These are phyloP conservation scores for Bungarus multicinctus DNA, from an alignment of 2,113 vertebrate genomes.

Conservation along the genomic window DNA sequence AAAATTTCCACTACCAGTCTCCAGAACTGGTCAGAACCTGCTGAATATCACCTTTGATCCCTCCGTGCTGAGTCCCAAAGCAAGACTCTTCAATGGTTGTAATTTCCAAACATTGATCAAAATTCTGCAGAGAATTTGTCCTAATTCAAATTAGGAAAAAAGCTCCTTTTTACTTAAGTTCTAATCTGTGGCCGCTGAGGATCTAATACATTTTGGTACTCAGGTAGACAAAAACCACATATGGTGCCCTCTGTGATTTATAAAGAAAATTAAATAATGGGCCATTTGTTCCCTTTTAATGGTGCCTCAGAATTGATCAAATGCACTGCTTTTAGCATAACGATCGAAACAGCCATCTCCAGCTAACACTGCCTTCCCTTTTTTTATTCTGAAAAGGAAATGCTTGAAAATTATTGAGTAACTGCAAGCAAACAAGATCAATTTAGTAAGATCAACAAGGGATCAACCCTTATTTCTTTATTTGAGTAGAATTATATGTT, in stretches of 20 bases:
- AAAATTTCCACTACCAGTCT: too few species aligned
- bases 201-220: not conserved
- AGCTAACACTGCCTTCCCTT: not conserved
- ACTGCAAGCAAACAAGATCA: not conserved
- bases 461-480: not conserved
- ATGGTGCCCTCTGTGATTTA: not conserved
- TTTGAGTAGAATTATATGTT: not conserved
- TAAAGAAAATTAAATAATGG: not conserved
- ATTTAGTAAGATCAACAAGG: not conserved
- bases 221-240: not conserved
- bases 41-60: too few species aligned
- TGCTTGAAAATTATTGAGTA: not conserved
- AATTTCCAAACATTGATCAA: not conserved
- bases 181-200: not conserved
- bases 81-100: not conserved
- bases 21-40: too few species aligned
- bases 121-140: not conserved
- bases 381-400: not conserved
- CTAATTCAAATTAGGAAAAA: not conserved
- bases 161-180: not conserved
- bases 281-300: not conserved
- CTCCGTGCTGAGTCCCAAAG: too few species aligned
- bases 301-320: not conserved
- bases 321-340: not conserved
- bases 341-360: not conserved